Evolutionary conservation across 1,140 invertebrate genomes (phyloP).

Genomic region (Nylanderia fulva): DNA sequence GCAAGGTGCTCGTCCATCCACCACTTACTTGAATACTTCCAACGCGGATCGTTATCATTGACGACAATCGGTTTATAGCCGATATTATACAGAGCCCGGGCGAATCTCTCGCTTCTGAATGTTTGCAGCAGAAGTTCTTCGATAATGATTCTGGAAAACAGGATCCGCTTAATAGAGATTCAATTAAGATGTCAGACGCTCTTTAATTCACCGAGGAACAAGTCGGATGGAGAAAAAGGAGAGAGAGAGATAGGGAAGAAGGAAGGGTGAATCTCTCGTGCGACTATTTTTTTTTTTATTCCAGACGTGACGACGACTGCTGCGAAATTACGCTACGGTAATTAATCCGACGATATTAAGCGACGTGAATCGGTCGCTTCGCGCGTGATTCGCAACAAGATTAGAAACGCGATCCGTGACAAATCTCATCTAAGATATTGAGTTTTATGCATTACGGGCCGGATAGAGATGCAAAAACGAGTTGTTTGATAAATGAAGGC

Average conservation of each 20-base stretch:
- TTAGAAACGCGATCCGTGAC: not conserved
- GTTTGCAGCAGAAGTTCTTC: slow-evolving; percentile 42
- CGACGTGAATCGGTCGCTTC: not conserved
- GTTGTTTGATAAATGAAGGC: not conserved
- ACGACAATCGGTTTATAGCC: slow-evolving; percentile 35
- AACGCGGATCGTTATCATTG: slow-evolving; percentile 34
- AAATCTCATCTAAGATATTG: slow-evolving; percentile 4
- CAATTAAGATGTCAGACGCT: slow-evolving; percentile 61
- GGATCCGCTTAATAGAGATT: slow-evolving; percentile 62
- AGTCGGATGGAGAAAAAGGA: not conserved
- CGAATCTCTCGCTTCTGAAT: slow-evolving; percentile 40
- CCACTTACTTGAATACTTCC: slow-evolving; percentile 61
- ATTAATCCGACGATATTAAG: slow-evolving; percentile 31
- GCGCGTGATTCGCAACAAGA: not conserved
- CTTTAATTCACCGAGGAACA: slow-evolving; percentile 47
- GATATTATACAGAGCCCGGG: slow-evolving; percentile 32
- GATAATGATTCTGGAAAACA: slow-evolving; percentile 60
- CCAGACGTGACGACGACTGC: slow-evolving; percentile 11
- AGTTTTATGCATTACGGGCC: not conserved
- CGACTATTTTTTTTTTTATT: slow-evolving; percentile 27
- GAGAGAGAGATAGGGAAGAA: no score
- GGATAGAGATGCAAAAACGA: not conserved
- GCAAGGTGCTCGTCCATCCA: slow-evolving; percentile 62
- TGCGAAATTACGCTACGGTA: slow-evolving; percentile 43
- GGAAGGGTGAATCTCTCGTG: slow-evolving; percentile 14